Evolutionary conservation across 2,113 vertebrate species (phyloP).

Genomic region (Puffinus mauretanicus): DNA sequence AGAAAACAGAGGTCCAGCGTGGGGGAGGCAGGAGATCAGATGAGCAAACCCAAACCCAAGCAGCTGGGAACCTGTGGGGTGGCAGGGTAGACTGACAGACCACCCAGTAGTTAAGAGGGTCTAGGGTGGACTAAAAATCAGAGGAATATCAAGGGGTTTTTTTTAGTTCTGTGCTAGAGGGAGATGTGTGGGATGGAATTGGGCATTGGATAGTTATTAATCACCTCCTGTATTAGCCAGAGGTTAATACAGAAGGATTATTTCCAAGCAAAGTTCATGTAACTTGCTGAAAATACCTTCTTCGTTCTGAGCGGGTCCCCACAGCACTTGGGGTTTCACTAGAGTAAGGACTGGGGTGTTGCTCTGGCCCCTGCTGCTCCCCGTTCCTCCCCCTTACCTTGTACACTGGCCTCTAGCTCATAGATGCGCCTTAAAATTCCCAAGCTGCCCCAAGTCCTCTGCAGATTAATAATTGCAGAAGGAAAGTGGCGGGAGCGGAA

Average conservation of each 20-base stretch:
- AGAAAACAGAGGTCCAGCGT: neutral
- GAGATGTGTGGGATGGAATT: neutral
- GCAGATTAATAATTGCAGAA: conserved; percentile 10
- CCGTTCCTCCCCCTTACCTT: neutral
- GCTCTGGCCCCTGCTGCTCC: neutral
- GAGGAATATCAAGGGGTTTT: neutral
- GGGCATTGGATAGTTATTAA: neutral
- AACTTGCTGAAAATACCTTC: neutral
- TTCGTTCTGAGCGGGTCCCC: neutral
- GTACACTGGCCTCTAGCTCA: neutral
- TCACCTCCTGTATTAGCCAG: neutral
- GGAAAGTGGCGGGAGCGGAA: neutral
- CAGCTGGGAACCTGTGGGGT: neutral
- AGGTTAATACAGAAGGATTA: neutral
- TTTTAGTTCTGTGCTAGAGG: neutral
- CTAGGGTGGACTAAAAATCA: neutral
- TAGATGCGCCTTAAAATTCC: neutral
- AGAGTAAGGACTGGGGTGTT: neutral
- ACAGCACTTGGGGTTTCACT: neutral
- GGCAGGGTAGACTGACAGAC: neutral
- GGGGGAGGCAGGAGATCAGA: neutral
- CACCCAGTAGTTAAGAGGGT: neutral
- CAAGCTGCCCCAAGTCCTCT: neutral
- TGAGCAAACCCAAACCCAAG: neutral
- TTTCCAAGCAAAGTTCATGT: neutral